Conservation (phyloP, 2,888 invertebrate species). For the Athripsodes cinereus region DNA sequence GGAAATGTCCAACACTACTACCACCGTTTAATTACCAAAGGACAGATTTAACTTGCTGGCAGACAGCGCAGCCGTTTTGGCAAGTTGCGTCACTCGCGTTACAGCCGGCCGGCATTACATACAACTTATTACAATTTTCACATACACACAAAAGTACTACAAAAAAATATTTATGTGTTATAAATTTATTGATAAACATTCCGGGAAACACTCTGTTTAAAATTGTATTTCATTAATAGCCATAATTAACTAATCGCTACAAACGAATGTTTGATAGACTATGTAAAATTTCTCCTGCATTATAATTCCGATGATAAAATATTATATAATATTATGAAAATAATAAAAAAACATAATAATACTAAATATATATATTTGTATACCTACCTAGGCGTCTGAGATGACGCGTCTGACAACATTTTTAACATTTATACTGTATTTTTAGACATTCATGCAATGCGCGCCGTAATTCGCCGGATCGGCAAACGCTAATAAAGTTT, state of each 20-base stretch:
- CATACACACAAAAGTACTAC: neutral
- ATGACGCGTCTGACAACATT: constrained; percentile 41
- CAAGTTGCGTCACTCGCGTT: constrained; percentile 5
- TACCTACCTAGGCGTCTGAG: constrained; percentile 16
- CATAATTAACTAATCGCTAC: too few relatives aligned
- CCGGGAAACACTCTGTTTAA: neutral
- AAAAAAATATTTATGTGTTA: neutral
- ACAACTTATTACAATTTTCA: neutral
- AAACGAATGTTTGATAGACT: too few relatives aligned
- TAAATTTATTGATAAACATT: neutral
- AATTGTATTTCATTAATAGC: neutral
- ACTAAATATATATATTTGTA: neutral
- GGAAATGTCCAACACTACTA: constrained; percentile 1
- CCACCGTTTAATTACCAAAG: constrained; percentile 5
- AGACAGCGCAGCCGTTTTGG: constrained; percentile 7
- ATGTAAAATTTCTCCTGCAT: too few relatives aligned
- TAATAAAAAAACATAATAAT: constrained; percentile 7
- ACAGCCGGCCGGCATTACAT: constrained; percentile 11
- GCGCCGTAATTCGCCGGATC: constrained; percentile 21
- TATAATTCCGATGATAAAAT: too few relatives aligned
- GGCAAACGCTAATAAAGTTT: constrained; percentile 18
- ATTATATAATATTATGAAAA: constrained; percentile 16
- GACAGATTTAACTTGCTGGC: constrained; percentile 15
- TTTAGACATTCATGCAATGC: constrained; percentile 35
- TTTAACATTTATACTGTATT: constrained; percentile 41